phyloP scores from a whole-genome alignment of 53 echinoderm and acorn worm genomes.

The Crossaster papposus region DNA sequence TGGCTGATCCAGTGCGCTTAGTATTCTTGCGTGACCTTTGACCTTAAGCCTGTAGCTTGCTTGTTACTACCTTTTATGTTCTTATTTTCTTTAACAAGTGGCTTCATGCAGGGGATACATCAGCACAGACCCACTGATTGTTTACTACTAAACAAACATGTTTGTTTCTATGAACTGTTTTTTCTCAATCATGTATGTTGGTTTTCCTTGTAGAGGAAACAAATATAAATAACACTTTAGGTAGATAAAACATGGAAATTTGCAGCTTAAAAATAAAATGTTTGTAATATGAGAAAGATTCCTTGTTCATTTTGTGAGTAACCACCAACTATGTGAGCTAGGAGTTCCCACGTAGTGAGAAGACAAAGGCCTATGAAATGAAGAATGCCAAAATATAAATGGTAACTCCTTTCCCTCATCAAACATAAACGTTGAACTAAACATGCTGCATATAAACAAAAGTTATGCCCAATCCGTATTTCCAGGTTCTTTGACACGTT shows the following conservation, averaged over 20 bases:
- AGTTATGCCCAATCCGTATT: too few species aligned
- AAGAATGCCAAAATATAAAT: not conserved
- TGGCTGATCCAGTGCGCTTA: constrained; percentile 62
- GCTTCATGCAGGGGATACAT: constrained; percentile 24
- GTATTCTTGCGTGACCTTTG: constrained; percentile 60
- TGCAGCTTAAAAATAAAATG: constrained; percentile 66
- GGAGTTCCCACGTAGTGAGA: too few species aligned
- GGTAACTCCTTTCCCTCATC: too few species aligned
- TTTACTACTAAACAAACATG: constrained; percentile 48
- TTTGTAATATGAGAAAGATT: constrained; percentile 60
- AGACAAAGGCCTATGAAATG: too few species aligned
- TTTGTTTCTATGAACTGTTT: constrained; percentile 56
- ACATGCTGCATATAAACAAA: too few species aligned
- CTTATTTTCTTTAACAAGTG: constrained; percentile 23
- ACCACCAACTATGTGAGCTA: too few species aligned
- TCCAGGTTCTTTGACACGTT: too few species aligned
- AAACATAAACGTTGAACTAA: too few species aligned
- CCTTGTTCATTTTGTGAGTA: not conserved
- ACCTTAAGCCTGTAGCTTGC: constrained; percentile 24
- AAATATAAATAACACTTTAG: constrained; percentile 54
- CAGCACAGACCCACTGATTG: constrained; percentile 37
- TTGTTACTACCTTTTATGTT: not conserved
- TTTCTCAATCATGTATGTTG: constrained; percentile 56
- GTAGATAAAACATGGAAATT: constrained; percentile 57
- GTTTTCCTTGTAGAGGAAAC: constrained; percentile 35